Evolutionary conservation across 37 sponge, comb jelly and placozoan genomes (phyloP).

Genomic region (Spongilla lacustris): DNA sequence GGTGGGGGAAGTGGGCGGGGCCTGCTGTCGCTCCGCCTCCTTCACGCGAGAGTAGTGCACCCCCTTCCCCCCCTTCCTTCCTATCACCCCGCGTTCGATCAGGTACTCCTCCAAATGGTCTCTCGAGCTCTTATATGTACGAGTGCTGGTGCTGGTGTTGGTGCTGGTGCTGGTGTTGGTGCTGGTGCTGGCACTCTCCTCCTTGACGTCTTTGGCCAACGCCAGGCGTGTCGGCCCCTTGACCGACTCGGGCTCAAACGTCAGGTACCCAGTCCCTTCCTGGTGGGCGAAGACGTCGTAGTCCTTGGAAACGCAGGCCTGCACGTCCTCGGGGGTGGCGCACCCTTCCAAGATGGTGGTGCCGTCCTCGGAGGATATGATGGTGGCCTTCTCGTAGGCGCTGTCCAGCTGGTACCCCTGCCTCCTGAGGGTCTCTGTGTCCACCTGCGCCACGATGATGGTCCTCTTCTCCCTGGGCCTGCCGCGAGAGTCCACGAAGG

Average conservation of each 20-base stretch:
- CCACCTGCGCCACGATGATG: slow-evolving; percentile 20
- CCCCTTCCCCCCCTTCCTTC: background rate
- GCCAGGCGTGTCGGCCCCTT: background rate
- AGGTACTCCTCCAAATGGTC: slow-evolving; percentile 43
- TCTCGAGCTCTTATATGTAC: background rate
- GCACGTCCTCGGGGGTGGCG: slow-evolving; percentile 13
- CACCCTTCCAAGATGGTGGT: slow-evolving; percentile 16
- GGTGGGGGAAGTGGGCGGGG: background rate
- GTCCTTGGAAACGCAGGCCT: background rate
- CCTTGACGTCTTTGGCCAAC: background rate
- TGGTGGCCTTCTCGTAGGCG: slow-evolving; percentile 2
- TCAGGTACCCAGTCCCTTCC: slow-evolving; percentile 38
- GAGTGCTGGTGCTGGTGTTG: too few relatives aligned
- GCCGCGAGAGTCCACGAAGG: background rate
- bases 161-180: too few relatives aligned
- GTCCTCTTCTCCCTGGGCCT: background rate
- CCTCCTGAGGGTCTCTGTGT: slow-evolving; percentile 20
- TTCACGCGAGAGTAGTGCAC: too few relatives aligned
- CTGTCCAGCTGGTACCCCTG: slow-evolving; percentile 33
- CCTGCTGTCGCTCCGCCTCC: too few relatives aligned
- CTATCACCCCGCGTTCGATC: slow-evolving; percentile 42
- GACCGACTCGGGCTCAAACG: background rate
- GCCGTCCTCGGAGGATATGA: slow-evolving; percentile 14
- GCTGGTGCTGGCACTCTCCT: too few relatives aligned
- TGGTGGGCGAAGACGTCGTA: slow-evolving; percentile 20